phyloP scores from a whole-genome alignment of 2,797 vertebrate genomes.

The Girardinus metallicus region DNA sequence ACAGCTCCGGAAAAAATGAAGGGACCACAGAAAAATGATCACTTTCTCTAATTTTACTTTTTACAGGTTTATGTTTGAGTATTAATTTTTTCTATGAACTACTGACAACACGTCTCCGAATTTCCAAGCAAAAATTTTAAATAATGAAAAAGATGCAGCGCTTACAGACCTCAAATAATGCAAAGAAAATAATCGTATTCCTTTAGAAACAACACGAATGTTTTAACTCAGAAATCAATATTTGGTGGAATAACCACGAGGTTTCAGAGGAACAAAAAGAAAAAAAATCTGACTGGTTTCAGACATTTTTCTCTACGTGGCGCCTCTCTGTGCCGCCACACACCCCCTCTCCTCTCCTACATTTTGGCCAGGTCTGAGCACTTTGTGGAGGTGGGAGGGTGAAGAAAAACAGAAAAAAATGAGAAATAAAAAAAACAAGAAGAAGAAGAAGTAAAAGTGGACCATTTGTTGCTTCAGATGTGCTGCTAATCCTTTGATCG shows the following conservation, averaged over 20 bases:
- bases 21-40: too few relatives aligned
- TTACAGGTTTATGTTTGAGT: too few relatives aligned
- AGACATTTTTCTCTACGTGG: slow-evolving; percentile 1
- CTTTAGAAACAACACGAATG: too few relatives aligned
- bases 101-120: too few relatives aligned
- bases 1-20: background rate
- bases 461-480: slow-evolving; percentile 82
- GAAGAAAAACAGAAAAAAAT: slow-evolving; percentile 3
- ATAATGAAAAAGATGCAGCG: too few relatives aligned
- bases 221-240: too few relatives aligned
- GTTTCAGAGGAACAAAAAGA: background rate
- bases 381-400: slow-evolving; percentile 66
- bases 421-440: background rate
- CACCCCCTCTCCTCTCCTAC: slow-evolving; percentile 14
- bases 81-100: too few relatives aligned
- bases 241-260: too few relatives aligned
- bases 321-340: slow-evolving; percentile 7
- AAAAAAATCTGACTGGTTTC: slow-evolving; percentile 9
- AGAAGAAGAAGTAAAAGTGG: slow-evolving; percentile 35
- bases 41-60: too few relatives aligned
- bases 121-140: too few relatives aligned
- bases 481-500: slow-evolving; percentile 80
- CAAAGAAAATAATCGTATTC: too few relatives aligned
- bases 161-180: too few relatives aligned
- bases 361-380: slow-evolving; percentile 67